phyloP scores from a whole-genome alignment of 92 coral and sea anemone genomes.

The Isaurus tuberculatus region DNA sequence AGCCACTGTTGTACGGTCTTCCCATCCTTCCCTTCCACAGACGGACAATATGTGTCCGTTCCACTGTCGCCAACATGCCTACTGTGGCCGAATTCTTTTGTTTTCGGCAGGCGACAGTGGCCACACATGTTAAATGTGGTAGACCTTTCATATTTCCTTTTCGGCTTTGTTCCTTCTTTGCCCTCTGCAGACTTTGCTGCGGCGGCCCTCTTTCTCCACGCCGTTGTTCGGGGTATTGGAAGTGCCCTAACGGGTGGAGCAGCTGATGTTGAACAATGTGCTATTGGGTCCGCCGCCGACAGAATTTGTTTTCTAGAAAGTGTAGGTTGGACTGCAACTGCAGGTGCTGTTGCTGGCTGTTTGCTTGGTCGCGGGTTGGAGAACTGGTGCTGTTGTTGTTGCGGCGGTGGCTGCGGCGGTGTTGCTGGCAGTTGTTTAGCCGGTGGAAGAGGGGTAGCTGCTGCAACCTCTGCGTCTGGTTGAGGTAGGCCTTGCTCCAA shows the following conservation, averaged over 20 bases:
- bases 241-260: background rate
- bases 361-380: background rate
- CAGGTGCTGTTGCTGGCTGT: background rate
- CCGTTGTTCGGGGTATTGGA: background rate
- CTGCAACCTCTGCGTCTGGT: conserved; percentile 9
- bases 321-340: background rate
- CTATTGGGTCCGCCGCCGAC: background rate
- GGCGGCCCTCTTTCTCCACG: conserved; percentile 27
- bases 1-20: conserved; percentile 9
- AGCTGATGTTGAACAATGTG: background rate
- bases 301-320: background rate
- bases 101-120: conserved; percentile 25
- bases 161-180: background rate
- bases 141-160: conserved; percentile 39
- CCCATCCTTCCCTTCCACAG: background rate
- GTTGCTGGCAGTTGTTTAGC: conserved; percentile 38
- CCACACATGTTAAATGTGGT: conserved; percentile 31
- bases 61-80: conserved; percentile 18
- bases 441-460: conserved; percentile 49
- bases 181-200: background rate
- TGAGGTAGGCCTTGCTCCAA: conserved; percentile 54
- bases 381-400: background rate
- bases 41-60: conserved; percentile 18
- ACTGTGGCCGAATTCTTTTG: conserved; percentile 33
- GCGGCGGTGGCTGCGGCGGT: conserved; percentile 30